A percentile compares a stretch with the other conserved stretches of the same genome.
These are phyloP conservation scores for Hyla sarda DNA, from an alignment of 2,113 vertebrate genomes.

Conservation along the genomic window DNA sequence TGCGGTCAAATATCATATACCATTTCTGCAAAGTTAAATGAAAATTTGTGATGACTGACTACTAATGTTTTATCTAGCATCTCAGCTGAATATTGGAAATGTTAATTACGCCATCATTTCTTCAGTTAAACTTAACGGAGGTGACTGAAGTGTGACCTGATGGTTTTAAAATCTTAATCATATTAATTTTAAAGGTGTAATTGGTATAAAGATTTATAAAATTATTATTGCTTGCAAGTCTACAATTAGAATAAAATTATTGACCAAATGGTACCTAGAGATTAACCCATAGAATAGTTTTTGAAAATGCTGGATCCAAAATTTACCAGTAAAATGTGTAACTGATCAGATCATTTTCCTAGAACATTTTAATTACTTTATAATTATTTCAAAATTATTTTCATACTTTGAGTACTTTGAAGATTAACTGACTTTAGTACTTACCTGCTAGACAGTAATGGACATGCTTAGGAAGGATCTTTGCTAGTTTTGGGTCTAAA, in stretches of 20 bases:
- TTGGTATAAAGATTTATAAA: neutral
- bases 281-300: neutral
- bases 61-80: constrained; percentile 16
- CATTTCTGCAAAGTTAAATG: neutral
- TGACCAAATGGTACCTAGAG: neutral
- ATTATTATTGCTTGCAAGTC: neutral
- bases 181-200: neutral
- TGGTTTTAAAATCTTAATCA: constrained; percentile 7
- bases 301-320: neutral
- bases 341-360: neutral
- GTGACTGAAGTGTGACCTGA: constrained; percentile 5
- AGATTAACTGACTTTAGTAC: too few species aligned
- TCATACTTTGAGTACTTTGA: too few species aligned
- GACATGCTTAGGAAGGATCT: too few species aligned
- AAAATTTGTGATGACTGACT: neutral
- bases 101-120: constrained; percentile 3
- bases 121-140: neutral
- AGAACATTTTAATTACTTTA: too few species aligned
- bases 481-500: too few species aligned
- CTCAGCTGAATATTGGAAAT: neutral
- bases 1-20: neutral
- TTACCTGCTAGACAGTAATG: too few species aligned
- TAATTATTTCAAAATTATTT: too few species aligned
- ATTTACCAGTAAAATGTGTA: too few species aligned
- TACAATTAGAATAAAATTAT: neutral